A percentile compares a stretch with the other conserved stretches of the same genome.
Evolutionary conservation across 2,113 vertebrate species (phyloP).

Genomic region (Haliaeetus leucogaster): DNA sequence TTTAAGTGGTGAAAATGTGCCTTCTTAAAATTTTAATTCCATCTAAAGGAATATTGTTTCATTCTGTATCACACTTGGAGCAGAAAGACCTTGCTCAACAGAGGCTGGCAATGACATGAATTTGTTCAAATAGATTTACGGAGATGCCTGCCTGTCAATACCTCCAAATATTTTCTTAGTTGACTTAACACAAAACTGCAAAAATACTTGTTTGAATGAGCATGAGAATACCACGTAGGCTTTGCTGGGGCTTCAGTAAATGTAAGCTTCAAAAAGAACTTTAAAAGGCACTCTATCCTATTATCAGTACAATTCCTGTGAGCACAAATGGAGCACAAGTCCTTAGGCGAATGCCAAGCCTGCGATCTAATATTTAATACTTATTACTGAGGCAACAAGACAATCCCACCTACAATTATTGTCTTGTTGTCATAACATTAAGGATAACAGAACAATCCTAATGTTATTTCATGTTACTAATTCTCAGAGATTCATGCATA

Average conservation of each 20-base stretch:
- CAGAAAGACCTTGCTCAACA: not conserved
- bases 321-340: not conserved
- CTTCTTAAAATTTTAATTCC: not conserved
- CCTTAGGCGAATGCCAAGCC: not conserved
- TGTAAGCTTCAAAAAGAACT: not conserved
- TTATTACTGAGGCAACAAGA: not conserved
- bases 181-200: not conserved
- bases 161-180: not conserved
- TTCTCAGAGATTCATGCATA: not conserved
- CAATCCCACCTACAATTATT: not conserved
- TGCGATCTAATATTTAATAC: not conserved
- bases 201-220: not conserved
- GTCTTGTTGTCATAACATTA: not conserved
- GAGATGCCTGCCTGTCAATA: not conserved
- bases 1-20: not conserved
- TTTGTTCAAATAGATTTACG: not conserved
- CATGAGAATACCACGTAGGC: not conserved
- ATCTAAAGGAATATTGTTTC: not conserved
- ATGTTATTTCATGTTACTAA: not conserved
- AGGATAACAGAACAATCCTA: not conserved
- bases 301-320: not conserved
- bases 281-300: not conserved
- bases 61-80: not conserved
- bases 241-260: not conserved
- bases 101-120: not conserved